phyloP scores from a whole-genome alignment of 2,797 vertebrate species.

The Erpetoichthys calabaricus region DNA sequence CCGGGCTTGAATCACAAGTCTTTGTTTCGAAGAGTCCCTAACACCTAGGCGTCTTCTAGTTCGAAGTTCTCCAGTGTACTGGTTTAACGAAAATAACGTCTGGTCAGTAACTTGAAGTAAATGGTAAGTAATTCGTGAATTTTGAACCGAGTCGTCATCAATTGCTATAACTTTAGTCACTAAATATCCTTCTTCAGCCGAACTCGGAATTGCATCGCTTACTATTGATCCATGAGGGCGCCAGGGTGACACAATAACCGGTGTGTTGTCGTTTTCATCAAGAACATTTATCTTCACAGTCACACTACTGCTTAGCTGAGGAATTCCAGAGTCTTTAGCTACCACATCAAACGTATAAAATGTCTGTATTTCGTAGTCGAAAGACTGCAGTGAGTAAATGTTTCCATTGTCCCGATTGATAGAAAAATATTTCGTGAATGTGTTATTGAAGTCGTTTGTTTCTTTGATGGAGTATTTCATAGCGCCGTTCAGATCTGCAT shows the following conservation, averaged over 20 bases:
- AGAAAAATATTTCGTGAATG: conserved; percentile 68
- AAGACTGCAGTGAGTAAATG: conserved; percentile 66
- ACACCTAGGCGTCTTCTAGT: conserved; percentile 66
- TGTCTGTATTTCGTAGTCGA: conserved; percentile 73
- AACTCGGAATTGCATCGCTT: conserved; percentile 69
- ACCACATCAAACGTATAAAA: conserved; percentile 63
- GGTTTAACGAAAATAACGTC: conserved; percentile 67
- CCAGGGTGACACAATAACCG: conserved; percentile 58
- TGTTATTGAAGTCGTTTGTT: conserved; percentile 51
- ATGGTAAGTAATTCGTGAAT: conserved; percentile 74
- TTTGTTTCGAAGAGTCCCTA: conserved; percentile 60
- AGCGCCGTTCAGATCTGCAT: conserved; percentile 26
- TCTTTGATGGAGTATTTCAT: conserved; percentile 54
- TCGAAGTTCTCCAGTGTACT: conserved; percentile 77
- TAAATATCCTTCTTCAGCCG: conserved; percentile 69
- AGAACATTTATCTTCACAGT: conserved; percentile 75
- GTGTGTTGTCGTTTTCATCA: conserved; percentile 83
- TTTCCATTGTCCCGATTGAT: conserved; percentile 75
- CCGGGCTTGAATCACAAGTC: conserved; percentile 66
- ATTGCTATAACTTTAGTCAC: conserved; percentile 71
- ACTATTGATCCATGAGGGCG: conserved; percentile 70
- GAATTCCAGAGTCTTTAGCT: conserved; percentile 76
- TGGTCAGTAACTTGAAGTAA: conserved; percentile 65
- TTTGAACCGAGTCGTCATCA: conserved; percentile 60
- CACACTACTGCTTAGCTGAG: conserved; percentile 67